A percentile compares a stretch with the other conserved stretches of the same genome.
phyloP scores from a whole-genome alignment of 2,797 vertebrate species.

The Scolopax bukidnonensis region DNA sequence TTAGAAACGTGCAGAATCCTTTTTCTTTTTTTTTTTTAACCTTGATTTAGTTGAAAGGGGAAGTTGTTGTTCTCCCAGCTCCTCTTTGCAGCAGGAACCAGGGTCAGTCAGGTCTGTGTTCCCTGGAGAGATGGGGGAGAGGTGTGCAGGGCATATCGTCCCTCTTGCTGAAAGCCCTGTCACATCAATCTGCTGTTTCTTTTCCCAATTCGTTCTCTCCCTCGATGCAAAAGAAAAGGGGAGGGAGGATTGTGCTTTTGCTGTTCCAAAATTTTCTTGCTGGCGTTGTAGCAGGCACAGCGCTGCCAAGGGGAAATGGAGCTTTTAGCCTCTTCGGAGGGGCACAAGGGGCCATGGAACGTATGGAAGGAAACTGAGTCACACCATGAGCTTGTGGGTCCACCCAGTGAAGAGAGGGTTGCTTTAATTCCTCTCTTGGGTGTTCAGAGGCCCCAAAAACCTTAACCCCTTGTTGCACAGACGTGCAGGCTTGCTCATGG shows the following conservation, averaged over 20 bases:
- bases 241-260: background rate
- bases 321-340: background rate
- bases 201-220: background rate
- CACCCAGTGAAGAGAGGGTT: background rate
- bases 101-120: background rate
- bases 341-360: rapidly evolving
- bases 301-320: rapidly evolving
- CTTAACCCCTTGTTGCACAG: background rate
- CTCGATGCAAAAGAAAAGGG: background rate
- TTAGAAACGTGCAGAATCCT: constrained; percentile 32
- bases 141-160: background rate
- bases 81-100: background rate
- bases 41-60: background rate
- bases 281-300: background rate
- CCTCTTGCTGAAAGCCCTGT: background rate
- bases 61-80: background rate
- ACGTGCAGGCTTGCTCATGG: background rate
- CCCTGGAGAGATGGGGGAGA: background rate
- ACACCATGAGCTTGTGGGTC: background rate
- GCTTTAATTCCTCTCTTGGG: background rate
- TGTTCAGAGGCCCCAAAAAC: background rate
- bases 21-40: background rate
- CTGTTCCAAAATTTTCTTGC: background rate
- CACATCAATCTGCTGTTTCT: background rate
- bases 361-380: background rate